Evolutionary conservation across 1,140 invertebrate genomes (phyloP), one percentile per base, ranked within the genome.

Genomic region (Penaeus chinensis): DNA sequence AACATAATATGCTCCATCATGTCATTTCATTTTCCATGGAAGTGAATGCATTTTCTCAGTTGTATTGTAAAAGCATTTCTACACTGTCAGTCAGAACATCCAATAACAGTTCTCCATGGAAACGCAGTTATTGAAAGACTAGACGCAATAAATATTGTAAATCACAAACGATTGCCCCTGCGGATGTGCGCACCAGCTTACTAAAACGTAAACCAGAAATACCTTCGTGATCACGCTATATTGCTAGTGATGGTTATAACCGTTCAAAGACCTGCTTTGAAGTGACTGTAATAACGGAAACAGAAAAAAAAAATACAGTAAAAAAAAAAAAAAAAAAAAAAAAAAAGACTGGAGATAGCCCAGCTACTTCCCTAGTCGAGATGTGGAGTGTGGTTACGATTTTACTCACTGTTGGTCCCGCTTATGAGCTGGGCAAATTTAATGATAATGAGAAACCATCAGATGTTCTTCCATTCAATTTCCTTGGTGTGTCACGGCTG

Each of bases 251-350:
- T 74, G 27, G 27, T 37, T 74, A 74, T 32, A 27, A 32, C 32
- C n/a, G 71, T 37, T 37, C 71, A 74, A 74, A 74, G 71, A 74
- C 71, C 71, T 74, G 71, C 71, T 74, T 74, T 74, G 71, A 74
- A 32, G 42, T 74, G 27, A 32, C 71, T 74, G 42, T 37, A 27
- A 71, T 71, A 32, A 71, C 66, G 22, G 32, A 20, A 24, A 71
- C 10, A 71, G 32, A 69, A 69, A 69, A 16, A 69, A 69, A 20
- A 69, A 69, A 5, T 54, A 13, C 54, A 54, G 54, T 54, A 54
- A 13, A 10, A 13, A 16, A 22, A 71, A 4, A 74, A 74, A 19
- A n/a, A 27, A 27, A 13, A 10, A 13, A 16, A 22, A 71, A 4
- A 74, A 74, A 19, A n/a, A 27, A 27, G 20, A 24, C 20, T 74